phyloP scores from a whole-genome alignment of 2,797 vertebrate species.

The Anguilla marmorata region DNA sequence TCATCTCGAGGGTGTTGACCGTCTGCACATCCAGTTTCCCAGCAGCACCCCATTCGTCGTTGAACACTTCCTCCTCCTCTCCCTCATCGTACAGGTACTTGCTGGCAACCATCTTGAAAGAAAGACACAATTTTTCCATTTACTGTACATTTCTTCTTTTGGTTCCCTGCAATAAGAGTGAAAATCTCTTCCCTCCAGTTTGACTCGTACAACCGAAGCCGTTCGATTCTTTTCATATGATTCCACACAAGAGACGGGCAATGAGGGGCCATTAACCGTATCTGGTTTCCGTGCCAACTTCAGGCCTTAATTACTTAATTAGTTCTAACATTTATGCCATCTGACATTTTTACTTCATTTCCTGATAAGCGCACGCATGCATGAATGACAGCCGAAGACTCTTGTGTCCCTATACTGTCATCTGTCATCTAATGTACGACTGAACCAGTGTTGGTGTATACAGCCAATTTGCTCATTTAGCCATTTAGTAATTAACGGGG shows the following conservation, averaged over 20 bases:
- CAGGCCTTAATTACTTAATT: too few species aligned
- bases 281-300: too few species aligned
- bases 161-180: background rate
- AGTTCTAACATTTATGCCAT: too few species aligned
- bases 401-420: too few species aligned
- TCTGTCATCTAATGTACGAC: too few species aligned
- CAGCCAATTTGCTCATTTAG: too few species aligned
- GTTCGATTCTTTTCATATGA: background rate
- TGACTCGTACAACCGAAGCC: background rate
- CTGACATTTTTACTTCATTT: too few species aligned
- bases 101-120: slow-evolving; percentile 93
- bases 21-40: slow-evolving; percentile 91
- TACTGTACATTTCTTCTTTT: background rate
- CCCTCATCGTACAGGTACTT: slow-evolving; percentile 98
- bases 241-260: background rate
- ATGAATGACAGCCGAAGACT: too few species aligned
- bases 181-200: background rate
- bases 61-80: slow-evolving; percentile 98
- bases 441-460: too few species aligned
- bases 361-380: too few species aligned
- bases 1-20: slow-evolving; percentile 92
- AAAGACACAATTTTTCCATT: background rate
- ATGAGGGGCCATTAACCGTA: too few species aligned
- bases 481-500: too few species aligned
- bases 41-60: slow-evolving; percentile 95